Conservation (phyloP, 1,140 invertebrate species). For the Aradophagus sp. region DNA sequence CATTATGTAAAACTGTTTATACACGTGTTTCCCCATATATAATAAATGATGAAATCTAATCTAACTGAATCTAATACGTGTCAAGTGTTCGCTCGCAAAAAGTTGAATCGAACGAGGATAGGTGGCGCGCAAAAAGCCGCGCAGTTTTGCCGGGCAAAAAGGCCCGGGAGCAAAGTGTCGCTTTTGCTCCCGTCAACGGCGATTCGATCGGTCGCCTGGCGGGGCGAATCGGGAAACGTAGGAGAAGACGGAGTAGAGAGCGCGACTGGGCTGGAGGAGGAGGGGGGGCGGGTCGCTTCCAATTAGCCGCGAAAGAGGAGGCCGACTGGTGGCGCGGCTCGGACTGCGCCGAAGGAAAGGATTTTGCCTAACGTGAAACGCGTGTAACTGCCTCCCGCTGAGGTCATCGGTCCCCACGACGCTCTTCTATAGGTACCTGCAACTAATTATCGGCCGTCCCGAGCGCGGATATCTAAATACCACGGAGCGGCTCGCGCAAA, state of each 20-base stretch:
- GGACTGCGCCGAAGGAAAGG: constrained; percentile 58
- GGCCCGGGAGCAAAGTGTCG: constrained; percentile 15
- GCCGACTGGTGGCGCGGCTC: constrained; percentile 35
- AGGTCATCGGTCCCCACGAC: constrained; percentile 61
- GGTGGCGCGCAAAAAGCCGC: no score
- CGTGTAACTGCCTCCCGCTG: constrained; percentile 59
- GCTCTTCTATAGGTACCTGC: constrained; percentile 56
- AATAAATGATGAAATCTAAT: constrained; percentile 39
- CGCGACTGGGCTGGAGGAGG: constrained; percentile 31
- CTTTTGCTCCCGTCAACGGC: no score
- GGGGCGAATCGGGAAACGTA: no score
- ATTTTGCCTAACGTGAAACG: constrained; percentile 60
- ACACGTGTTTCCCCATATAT: constrained; percentile 27
- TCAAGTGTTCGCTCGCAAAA: constrained; percentile 19
- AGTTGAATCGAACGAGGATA: no score
- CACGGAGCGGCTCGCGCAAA: constrained; percentile 36
- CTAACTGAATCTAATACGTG: constrained; percentile 20
- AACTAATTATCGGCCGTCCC: constrained; percentile 59
- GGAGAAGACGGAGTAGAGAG: constrained; percentile 36
- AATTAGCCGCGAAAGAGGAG: constrained; percentile 60
- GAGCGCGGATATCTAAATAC: constrained; percentile 57
- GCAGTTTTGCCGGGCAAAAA: background rate
- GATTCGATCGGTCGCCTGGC: no score
- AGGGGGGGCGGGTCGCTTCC: constrained; percentile 51
- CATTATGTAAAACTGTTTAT: constrained; percentile 48